Evolutionary conservation across 2,888 invertebrate genomes (phyloP).

Genomic region (Cyclophora punctaria): DNA sequence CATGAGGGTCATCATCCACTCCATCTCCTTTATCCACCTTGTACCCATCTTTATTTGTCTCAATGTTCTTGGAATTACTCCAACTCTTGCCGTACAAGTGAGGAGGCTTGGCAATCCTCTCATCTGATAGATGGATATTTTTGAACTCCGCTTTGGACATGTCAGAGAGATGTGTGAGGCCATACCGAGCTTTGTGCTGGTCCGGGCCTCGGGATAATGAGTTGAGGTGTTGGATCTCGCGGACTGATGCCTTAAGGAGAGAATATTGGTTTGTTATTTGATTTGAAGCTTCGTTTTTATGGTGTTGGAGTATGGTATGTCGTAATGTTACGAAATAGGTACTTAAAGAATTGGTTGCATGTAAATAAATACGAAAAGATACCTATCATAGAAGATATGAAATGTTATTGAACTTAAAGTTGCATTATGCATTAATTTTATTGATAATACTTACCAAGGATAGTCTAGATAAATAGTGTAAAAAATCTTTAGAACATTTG

Average conservation of each 20-base stretch:
- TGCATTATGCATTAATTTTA: neutral
- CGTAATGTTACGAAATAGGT: too few species aligned
- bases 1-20: conserved; percentile 8
- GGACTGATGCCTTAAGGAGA: conserved; percentile 61
- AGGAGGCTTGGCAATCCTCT: conserved; percentile 33
- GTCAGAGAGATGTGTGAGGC: conserved; percentile 77
- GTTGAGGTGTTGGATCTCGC: conserved; percentile 66
- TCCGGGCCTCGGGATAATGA: conserved; percentile 49
- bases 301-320: too few species aligned
- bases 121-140: conserved; percentile 61
- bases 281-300: too few species aligned
- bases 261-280: too few species aligned
- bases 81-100: conserved; percentile 38
- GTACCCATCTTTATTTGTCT: conserved; percentile 20
- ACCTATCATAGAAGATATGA: too few species aligned
- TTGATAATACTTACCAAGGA: neutral
- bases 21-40: neutral
- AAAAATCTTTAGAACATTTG: neutral
- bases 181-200: conserved; percentile 66
- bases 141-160: conserved; percentile 77
- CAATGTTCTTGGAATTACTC: conserved; percentile 23
- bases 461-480: neutral
- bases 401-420: too few species aligned
- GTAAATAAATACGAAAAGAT: too few species aligned
- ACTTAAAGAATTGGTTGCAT: too few species aligned